Evolutionary conservation across 2,113 vertebrate species (phyloP).

Genomic region (Gila orcuttii): DNA sequence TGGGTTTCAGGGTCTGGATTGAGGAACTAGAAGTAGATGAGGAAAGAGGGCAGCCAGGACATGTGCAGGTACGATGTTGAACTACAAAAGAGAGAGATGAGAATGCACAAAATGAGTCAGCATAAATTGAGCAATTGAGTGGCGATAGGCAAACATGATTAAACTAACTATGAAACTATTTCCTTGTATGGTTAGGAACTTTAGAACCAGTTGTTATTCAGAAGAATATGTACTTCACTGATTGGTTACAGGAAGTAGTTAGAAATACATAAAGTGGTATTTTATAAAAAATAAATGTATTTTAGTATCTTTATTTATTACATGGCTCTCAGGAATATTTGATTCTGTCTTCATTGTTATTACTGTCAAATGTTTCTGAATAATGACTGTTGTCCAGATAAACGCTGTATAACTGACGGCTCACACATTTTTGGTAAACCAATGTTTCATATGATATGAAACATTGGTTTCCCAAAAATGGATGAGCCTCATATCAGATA

Average conservation of each 20-base stretch:
- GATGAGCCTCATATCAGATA: not conserved
- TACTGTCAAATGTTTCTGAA: not conserved
- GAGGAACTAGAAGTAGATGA: conserved; percentile 46
- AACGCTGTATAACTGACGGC: not conserved
- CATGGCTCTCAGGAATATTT: not conserved
- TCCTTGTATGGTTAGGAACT: not conserved
- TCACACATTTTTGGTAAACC: not conserved
- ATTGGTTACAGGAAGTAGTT: not conserved
- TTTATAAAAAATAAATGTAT: not conserved
- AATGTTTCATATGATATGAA: not conserved
- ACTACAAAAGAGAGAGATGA: conserved; percentile 54
- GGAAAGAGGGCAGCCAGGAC: conserved; percentile 75
- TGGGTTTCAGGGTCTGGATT: conserved; percentile 65
- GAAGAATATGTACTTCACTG: not conserved
- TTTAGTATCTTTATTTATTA: not conserved
- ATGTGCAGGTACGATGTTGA: conserved; percentile 70
- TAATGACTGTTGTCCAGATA: not conserved
- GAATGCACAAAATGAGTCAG: not conserved
- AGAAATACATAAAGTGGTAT: not conserved
- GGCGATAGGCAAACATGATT: not conserved
- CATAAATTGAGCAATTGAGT: not conserved
- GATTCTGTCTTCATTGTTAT: not conserved
- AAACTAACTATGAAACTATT: not conserved
- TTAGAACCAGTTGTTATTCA: not conserved
- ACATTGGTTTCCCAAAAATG: no score